phyloP scores from a whole-genome alignment of 1,140 invertebrate species.

The Helicoverpa zea region DNA sequence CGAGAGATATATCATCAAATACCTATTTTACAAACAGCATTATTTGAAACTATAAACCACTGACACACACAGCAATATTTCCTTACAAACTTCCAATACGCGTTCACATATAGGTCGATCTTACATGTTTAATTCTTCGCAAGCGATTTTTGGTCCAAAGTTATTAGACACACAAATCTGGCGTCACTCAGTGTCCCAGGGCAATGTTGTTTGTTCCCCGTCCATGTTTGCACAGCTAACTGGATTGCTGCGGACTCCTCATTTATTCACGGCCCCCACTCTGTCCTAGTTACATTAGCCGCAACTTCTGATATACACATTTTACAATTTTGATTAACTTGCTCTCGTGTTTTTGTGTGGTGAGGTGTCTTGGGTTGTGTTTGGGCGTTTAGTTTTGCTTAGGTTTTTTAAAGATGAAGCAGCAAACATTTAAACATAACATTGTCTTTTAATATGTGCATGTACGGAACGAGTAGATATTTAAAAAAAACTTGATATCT shows the following conservation, averaged over 20 bases:
- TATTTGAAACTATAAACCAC: background rate
- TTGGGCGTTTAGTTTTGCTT: background rate
- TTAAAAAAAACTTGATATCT: no score
- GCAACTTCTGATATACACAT: constrained; percentile 45
- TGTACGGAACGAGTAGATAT: no score
- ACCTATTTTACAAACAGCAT: background rate
- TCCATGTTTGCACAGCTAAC: constrained; percentile 54
- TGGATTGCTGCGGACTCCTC: constrained; percentile 52
- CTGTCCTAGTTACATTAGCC: constrained; percentile 51
- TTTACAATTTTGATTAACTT: constrained; percentile 45
- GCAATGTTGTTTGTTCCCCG: constrained; percentile 32
- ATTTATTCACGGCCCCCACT: constrained; percentile 52
- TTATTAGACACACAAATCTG: constrained; percentile 46
- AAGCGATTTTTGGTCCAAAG: constrained; percentile 29
- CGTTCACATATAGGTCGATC: background rate
- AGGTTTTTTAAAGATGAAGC: background rate
- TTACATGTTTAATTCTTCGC: background rate
- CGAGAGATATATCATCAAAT: constrained; percentile 19
- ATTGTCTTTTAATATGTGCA: no score
- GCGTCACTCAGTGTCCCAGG: constrained; percentile 23
- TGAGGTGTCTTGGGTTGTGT: background rate
- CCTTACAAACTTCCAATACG: background rate
- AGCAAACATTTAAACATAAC: no score
- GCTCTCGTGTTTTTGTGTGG: constrained; percentile 2
- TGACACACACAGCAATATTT: background rate